These are phyloP conservation scores for Yponomeuta sedellus DNA, from an alignment of 2,888 invertebrate species.

Conservation along the genomic window DNA sequence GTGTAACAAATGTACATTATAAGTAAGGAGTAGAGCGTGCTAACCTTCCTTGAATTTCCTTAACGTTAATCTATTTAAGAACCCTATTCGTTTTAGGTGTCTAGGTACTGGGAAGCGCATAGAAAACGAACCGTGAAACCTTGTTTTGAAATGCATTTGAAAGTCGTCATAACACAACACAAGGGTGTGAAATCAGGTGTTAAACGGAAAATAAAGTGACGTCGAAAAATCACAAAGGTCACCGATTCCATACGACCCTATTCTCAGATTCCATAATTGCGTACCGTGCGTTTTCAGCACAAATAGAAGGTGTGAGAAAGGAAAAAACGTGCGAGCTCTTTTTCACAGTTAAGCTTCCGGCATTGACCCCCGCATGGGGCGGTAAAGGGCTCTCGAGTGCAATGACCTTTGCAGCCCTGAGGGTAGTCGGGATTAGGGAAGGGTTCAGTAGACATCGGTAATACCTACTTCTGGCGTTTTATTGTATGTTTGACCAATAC, in stretches of 20 bases:
- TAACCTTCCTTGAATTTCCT: not conserved
- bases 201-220: conserved; percentile 47
- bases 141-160: not conserved
- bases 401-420: conserved; percentile 49
- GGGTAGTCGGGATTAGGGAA: conserved; percentile 35
- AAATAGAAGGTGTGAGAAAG: not conserved
- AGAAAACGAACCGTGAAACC: not conserved
- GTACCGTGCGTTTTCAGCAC: not conserved
- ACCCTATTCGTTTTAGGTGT: not conserved
- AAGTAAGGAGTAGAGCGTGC: too few species aligned
- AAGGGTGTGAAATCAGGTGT: conserved; percentile 44
- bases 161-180: conserved; percentile 9
- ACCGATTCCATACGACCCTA: not conserved
- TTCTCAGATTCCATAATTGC: not conserved
- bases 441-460: conserved; percentile 16
- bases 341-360: not conserved
- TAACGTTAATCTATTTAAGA: not conserved
- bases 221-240: conserved; percentile 34
- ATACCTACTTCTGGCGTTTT: conserved; percentile 11
- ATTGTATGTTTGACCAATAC: not conserved
- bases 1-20: too few species aligned
- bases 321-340: not conserved
- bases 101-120: not conserved
- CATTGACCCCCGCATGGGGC: conserved; percentile 22
- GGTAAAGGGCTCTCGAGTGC: conserved; percentile 49